Base-by-base conservation (phyloP, 1,140 invertebrate genomes). In the Cepaea nemoralis region DNA sequence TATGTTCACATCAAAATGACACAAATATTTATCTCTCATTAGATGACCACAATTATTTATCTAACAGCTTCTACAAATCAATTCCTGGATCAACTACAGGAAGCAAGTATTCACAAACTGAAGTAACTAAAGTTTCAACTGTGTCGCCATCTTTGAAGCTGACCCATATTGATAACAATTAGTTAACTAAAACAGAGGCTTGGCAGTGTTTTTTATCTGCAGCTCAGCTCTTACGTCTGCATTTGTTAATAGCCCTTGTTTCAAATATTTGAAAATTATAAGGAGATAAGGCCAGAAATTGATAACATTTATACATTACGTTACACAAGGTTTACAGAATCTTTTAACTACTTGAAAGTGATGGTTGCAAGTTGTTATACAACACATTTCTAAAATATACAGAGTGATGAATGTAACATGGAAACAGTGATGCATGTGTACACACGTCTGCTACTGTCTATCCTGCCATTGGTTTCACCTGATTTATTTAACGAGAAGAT, bases 121-220 rank as follows among this genome's bases (percentile, higher is more conserved):
- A 63, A 31, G 59, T 27, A 27, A 27, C 27, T 63, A 63, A 5
- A 31, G 59, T 22, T 55, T 63, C 59, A 31, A 31, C 27, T 31
- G 10, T 31, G 59, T 71, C 69, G 69, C 69, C 69, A 71, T 71
- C n/a, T 71, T 71, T 71, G 19, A 39, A 24, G 37, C 22, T 71
- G 69, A 71, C 69, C 69, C 69, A 39, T 14, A 71, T 71, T 71
- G 69, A 71, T 71, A 71, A 71, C 37, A 71, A 10, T 24, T 19
- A 10, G 40, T 5, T 45, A 27, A 39, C 40, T 10, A 24, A 71
- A 71, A 5, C 0, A n/a, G 22, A 45, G 40, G 40, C 2, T 39
- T 39, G 35, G 35, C 37, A 8, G 69, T 45, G 22, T 27, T 69
- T 27, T 69, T 71, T 71, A 71, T 71, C 69, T 39, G 37, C 3